These are phyloP conservation scores for Nesogale talazaci DNA, from an alignment of 2,113 vertebrate genomes.

Conservation along the genomic window DNA sequence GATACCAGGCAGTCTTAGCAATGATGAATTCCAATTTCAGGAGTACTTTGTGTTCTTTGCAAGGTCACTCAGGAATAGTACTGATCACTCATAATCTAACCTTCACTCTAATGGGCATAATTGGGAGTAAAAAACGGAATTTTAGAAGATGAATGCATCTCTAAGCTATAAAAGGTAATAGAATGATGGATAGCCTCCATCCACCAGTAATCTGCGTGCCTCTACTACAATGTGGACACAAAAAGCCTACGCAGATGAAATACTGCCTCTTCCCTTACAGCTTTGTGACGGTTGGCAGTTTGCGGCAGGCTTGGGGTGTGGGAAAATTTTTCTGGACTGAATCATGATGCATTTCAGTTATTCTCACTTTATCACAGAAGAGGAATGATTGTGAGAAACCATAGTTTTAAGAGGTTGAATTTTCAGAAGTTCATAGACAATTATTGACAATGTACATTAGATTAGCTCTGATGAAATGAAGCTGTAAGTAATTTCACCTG, in stretches of 20 bases:
- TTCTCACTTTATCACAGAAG: not conserved
- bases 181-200: not conserved
- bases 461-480: not conserved
- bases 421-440: not conserved
- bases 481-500: not conserved
- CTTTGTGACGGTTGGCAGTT: slow-evolving; percentile 20
- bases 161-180: not conserved
- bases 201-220: not conserved
- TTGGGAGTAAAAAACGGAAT: slow-evolving; percentile 32
- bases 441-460: slow-evolving; percentile 1
- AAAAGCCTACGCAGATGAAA: not conserved
- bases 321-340: slow-evolving; percentile 39
- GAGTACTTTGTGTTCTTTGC: not conserved
- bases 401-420: slow-evolving; percentile 34
- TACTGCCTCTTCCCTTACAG: not conserved
- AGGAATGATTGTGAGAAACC: slow-evolving; percentile 40
- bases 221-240: not conserved
- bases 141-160: not conserved
- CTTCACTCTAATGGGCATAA: slow-evolving; percentile 49
- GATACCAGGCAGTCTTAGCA: not conserved
- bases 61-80: slow-evolving; percentile 35
- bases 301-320: not conserved
- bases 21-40: slow-evolving; percentile 21
- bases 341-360: slow-evolving; percentile 19
- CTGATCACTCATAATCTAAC: slow-evolving; percentile 41